These are phyloP conservation scores for Dicrurus megarhynchus DNA, from an alignment of 2,113 vertebrate species.

Conservation along the genomic window DNA sequence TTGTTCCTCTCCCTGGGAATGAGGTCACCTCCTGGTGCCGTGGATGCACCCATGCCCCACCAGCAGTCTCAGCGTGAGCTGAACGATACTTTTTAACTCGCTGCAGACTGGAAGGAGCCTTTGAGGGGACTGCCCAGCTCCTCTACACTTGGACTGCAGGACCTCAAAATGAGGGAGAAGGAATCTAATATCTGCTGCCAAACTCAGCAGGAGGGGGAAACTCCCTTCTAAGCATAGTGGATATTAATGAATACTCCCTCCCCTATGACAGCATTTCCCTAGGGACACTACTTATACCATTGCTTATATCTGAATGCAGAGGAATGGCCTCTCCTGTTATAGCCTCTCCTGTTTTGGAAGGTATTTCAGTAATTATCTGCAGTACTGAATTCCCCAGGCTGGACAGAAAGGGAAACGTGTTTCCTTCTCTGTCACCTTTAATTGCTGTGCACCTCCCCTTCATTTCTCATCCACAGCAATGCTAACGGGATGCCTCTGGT, in stretches of 20 bases:
- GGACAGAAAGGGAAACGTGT: neutral
- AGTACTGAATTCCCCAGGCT: neutral
- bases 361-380: neutral
- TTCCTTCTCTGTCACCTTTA: neutral
- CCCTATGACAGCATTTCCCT: neutral
- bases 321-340: neutral
- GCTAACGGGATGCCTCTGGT: neutral
- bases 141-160: neutral
- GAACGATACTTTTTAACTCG: neutral
- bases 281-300: neutral
- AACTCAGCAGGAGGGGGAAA: neutral
- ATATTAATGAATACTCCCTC: neutral
- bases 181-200: neutral
- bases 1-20: neutral
- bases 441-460: neutral
- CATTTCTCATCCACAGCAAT: neutral
- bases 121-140: neutral
- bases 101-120: neutral
- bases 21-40: neutral
- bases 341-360: neutral
- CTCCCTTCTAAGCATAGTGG: neutral
- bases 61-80: neutral
- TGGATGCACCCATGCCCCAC: neutral
- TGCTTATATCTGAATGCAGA: neutral
- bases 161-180: neutral